A percentile compares a stretch with the other conserved stretches of the same genome.
Evolutionary conservation across 2,113 vertebrate genomes (phyloP).

Genomic region (Willisornis vidua): DNA sequence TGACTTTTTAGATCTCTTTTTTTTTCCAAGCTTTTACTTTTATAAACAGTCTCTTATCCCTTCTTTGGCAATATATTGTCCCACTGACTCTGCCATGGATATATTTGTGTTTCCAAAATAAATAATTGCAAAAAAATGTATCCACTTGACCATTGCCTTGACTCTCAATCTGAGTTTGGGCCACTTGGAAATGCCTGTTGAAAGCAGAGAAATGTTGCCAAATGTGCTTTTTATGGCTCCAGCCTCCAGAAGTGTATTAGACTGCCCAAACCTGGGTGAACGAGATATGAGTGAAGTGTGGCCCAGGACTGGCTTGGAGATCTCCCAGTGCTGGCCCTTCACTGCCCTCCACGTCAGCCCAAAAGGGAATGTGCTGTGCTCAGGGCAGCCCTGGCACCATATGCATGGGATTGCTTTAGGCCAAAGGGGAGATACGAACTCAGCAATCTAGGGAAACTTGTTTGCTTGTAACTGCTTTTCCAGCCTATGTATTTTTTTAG

Average conservation of each 20-base stretch:
- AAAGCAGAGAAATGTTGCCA: accelerated
- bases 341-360: not conserved
- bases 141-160: not conserved
- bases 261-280: accelerated
- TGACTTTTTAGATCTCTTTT: not conserved
- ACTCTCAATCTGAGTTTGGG: not conserved
- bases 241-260: not conserved
- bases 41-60: conserved; percentile 7
- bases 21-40: not conserved
- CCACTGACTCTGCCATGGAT: not conserved
- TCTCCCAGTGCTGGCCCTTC: not conserved
- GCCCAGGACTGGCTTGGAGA: not conserved
- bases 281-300: accelerated
- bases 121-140: not conserved
- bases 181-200: not conserved
- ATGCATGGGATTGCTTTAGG: not conserved
- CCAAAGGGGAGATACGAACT: not conserved
- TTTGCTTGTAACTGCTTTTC: not conserved
- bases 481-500: not conserved
- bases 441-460: not conserved
- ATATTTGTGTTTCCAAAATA: conserved; percentile 17
- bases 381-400: not conserved
- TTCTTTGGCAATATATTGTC: not conserved
- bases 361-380: not conserved
- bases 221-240: not conserved